Conservation (phyloP, 1,140 invertebrate species). For the Druon quercuslanigerum region DNA sequence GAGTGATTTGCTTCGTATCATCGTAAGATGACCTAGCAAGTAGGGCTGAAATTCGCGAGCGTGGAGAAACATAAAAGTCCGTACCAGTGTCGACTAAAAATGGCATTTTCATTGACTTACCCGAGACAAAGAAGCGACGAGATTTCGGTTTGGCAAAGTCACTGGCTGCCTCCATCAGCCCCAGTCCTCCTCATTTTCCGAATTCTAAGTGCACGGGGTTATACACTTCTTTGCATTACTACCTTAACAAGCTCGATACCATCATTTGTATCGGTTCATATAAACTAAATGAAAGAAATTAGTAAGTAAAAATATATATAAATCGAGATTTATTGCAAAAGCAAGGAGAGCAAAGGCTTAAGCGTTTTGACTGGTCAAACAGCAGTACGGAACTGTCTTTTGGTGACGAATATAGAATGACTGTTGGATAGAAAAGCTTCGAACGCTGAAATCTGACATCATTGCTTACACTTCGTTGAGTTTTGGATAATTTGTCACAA, state of each 20-base stretch:
- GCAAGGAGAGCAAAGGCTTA: too few relatives aligned
- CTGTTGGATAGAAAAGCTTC: too few relatives aligned
- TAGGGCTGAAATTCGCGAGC: not conserved
- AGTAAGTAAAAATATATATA: too few relatives aligned
- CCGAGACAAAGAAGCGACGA: slow-evolving; percentile 42
- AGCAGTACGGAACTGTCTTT: too few relatives aligned
- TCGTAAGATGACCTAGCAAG: slow-evolving; percentile 41
- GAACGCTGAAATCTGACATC: too few relatives aligned
- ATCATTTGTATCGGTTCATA: not conserved
- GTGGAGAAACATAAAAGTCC: slow-evolving; percentile 42
- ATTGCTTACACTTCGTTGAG: too few relatives aligned
- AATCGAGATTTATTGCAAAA: too few relatives aligned
- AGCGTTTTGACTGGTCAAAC: too few relatives aligned
- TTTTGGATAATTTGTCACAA: too few relatives aligned
- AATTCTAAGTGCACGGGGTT: not conserved
- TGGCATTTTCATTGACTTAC: slow-evolving; percentile 30
- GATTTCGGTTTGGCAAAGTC: not conserved
- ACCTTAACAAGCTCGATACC: slow-evolving; percentile 33
- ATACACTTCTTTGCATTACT: slow-evolving; percentile 3
- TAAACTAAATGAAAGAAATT: too few relatives aligned
- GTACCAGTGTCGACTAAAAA: slow-evolving; percentile 5
- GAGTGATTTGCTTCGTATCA: slow-evolving; percentile 53
- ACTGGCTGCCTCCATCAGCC: slow-evolving; percentile 36
- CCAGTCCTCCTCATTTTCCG: slow-evolving; percentile 26
- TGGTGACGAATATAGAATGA: too few relatives aligned